Evolutionary conservation across 2,888 invertebrate species (phyloP).

Genomic region (Phortica magna): DNA sequence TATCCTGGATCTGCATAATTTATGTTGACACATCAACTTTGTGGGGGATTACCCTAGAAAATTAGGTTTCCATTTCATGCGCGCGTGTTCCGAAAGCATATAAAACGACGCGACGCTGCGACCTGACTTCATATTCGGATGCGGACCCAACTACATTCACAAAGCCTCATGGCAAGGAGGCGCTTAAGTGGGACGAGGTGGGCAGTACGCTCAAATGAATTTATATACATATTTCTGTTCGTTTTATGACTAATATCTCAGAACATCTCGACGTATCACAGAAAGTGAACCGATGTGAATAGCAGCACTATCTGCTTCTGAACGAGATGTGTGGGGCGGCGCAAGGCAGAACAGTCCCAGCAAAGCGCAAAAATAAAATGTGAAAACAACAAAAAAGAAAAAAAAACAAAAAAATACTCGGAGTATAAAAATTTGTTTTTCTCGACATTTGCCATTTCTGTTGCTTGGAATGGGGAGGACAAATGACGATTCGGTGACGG

Average conservation of each 20-base stretch:
- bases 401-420: conserved; percentile 51
- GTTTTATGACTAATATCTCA: conserved; percentile 73
- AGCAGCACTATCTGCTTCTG: conserved; percentile 56
- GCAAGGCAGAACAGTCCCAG: conserved; percentile 4
- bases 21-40: conserved; percentile 55
- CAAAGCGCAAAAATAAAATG: conserved; percentile 45
- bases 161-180: conserved; percentile 18
- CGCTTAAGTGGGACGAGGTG: conserved; percentile 1
- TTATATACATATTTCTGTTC: conserved; percentile 61
- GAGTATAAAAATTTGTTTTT: conserved; percentile 73
- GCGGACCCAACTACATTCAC: conserved; percentile 46
- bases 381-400: conserved; percentile 68
- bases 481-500: not conserved
- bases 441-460: conserved; percentile 63
- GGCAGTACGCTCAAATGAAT: conserved; percentile 63
- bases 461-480: not conserved
- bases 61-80: conserved; percentile 72
- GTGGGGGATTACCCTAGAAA: conserved; percentile 71
- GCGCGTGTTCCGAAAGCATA: conserved; percentile 51
- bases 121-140: conserved; percentile 64
- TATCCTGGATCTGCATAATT: conserved; percentile 75
- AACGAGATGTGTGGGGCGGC: not conserved
- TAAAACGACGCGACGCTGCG: conserved; percentile 66
- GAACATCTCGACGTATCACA: conserved; percentile 56
- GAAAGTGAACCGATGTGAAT: conserved; percentile 48